Base-by-base conservation (phyloP, 1,140 invertebrate species). In the Drosophila punjabiensis region DNA sequence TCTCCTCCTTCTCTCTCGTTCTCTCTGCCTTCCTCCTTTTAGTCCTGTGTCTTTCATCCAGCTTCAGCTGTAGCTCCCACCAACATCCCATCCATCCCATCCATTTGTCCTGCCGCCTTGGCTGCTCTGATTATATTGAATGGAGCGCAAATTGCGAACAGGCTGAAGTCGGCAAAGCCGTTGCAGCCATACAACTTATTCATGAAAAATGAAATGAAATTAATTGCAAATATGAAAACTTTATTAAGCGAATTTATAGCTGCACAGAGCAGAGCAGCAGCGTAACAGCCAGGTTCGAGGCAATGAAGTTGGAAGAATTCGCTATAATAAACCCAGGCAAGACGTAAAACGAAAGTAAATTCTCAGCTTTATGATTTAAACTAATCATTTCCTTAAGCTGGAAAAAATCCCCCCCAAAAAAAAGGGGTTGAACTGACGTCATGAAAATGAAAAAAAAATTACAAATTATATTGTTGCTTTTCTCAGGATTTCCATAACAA, bases 201-300 rank as follows among this genome's bases (percentile, higher is more conserved):
- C 77, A 83, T 84, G 71, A 69, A 84, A 83, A 84, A 84, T 80
- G 77, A 80, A 84, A 84, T 84, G 81, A 81, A 84, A 84, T 84
- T 84, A 84, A 84, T 84, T 84, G 76, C 81, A 84, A 84, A 84
- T 84, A 84, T 84, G 81, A 84, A 84, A 84, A 84, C 81, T 84
- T 84, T 84, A 84, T 84, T 84, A 84, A 84, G 81, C 81, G 82
- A 84, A 84, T 84, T 84, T 80, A 84, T 84, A 76, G 69, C 65
- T 56, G 48, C 65, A 65, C 55, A n/a, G n/a, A n/a, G n/a, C n/a
- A 24, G 24, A 24, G 24, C 24, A 9, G 43, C 16, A 71, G 35
- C 68, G 48, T 33, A 30, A 39, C 35, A 20, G 20, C 11, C 41
- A 59, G 33, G 50, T 50, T 70, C 56, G 28, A 47, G 53, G 65